Conservation (phyloP, 2,888 invertebrate species). For the Cephonodes hylas region DNA sequence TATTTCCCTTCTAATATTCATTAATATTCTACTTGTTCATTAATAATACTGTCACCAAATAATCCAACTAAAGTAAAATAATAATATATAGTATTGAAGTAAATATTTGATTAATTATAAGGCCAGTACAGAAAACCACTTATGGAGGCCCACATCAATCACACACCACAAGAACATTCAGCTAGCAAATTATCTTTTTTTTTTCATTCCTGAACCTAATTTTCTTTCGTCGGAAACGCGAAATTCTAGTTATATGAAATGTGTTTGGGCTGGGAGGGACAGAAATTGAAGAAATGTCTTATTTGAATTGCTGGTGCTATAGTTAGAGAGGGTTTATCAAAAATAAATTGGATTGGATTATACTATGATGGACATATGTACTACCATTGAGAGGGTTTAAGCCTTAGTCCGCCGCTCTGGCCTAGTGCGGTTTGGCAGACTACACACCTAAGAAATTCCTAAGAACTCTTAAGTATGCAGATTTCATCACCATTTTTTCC, state of each 20-base stretch:
- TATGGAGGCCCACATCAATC: neutral
- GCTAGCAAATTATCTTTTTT: neutral
- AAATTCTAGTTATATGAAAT: neutral
- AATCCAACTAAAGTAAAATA: neutral
- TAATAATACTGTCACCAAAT: neutral
- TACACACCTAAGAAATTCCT: too few relatives aligned
- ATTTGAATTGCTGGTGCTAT: neutral
- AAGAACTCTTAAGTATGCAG: too few relatives aligned
- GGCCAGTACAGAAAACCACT: neutral
- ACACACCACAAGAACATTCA: neutral
- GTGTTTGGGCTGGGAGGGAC: too few relatives aligned
- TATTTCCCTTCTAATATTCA: neutral
- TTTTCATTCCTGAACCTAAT: neutral
- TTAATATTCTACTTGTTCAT: neutral
- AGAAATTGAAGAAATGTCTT: neutral
- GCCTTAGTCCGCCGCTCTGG: too few relatives aligned
- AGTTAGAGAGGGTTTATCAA: neutral
- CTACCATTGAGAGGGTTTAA: too few relatives aligned
- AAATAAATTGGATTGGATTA: neutral
- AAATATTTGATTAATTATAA: slow-evolving; percentile 4
- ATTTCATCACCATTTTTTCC: too few relatives aligned
- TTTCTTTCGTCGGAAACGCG: neutral
- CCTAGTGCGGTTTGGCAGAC: too few relatives aligned
- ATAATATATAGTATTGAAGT: neutral
- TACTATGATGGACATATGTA: neutral